Conservation (phyloP, 2,888 invertebrate genomes). For the Gortyna flavago region DNA sequence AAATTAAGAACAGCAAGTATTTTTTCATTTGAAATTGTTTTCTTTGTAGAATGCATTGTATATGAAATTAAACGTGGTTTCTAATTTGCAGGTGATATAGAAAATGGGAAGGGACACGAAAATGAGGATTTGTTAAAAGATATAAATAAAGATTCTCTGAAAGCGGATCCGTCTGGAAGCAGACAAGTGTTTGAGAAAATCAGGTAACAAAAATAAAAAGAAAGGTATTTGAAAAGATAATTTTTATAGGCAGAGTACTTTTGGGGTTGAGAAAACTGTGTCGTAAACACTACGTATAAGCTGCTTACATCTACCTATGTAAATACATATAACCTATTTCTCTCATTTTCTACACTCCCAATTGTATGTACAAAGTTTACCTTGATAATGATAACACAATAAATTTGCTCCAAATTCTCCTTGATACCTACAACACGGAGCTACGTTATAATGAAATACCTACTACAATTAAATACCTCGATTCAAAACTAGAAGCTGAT, state of each 20-base stretch:
- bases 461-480: no score
- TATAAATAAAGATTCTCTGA: constrained; percentile 28
- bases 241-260: background rate
- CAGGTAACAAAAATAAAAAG: constrained; percentile 35
- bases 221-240: background rate
- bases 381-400: background rate
- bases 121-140: constrained; percentile 74
- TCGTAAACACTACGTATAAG: background rate
- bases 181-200: constrained; percentile 40
- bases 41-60: constrained; percentile 23
- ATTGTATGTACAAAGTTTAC: background rate
- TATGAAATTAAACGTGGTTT: constrained; percentile 49
- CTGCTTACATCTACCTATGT: background rate
- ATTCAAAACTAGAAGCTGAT: no score
- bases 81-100: constrained; percentile 73
- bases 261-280: background rate
- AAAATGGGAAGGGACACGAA: constrained; percentile 69
- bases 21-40: constrained; percentile 65
- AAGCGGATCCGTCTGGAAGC: background rate
- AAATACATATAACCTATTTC: constrained; percentile 3
- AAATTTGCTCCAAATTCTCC: background rate
- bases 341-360: background rate
- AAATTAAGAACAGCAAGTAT: constrained; percentile 84
- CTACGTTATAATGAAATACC: background rate
- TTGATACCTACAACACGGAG: no score